Conservation (phyloP, 2,888 invertebrate species). For the Mechanitis messenoides region DNA sequence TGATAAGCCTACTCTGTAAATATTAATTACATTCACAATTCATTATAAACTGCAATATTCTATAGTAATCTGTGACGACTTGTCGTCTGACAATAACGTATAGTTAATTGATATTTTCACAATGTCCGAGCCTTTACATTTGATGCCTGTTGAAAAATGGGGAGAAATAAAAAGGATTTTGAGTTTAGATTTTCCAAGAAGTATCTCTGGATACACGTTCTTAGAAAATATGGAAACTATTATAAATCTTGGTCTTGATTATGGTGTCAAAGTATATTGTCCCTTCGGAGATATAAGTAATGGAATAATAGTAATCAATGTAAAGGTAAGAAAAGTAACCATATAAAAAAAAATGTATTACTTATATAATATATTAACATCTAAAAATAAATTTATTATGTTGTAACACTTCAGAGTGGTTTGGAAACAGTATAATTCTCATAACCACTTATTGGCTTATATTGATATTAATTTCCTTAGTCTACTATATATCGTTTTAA, state of each 20-base stretch:
- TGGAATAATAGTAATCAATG: conserved; percentile 53
- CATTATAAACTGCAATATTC: neutral
- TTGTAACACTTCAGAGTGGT: too few species aligned
- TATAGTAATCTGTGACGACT: neutral
- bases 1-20: conserved; percentile 13
- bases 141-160: conserved; percentile 41
- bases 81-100: neutral
- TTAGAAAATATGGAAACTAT: conserved; percentile 53
- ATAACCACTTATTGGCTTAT: too few species aligned
- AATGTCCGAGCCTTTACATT: conserved; percentile 32
- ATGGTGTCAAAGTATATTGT: conserved; percentile 55
- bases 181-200: conserved; percentile 44
- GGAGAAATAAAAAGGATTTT: conserved; percentile 37
- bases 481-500: too few species aligned
- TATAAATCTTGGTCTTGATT: conserved; percentile 37
- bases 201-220: conserved; percentile 48
- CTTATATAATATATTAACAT: too few species aligned
- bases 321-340: conserved; percentile 38
- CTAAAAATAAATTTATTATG: too few species aligned
- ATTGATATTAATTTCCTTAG: too few species aligned
- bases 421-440: too few species aligned
- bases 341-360: too few species aligned
- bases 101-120: neutral
- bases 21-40: conserved; percentile 22
- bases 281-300: conserved; percentile 53